Evolutionary conservation across 92 coral and sea anemone genomes (phyloP), one percentile per base, ranked within the genome.

Genomic region (Siderastrea radians): DNA sequence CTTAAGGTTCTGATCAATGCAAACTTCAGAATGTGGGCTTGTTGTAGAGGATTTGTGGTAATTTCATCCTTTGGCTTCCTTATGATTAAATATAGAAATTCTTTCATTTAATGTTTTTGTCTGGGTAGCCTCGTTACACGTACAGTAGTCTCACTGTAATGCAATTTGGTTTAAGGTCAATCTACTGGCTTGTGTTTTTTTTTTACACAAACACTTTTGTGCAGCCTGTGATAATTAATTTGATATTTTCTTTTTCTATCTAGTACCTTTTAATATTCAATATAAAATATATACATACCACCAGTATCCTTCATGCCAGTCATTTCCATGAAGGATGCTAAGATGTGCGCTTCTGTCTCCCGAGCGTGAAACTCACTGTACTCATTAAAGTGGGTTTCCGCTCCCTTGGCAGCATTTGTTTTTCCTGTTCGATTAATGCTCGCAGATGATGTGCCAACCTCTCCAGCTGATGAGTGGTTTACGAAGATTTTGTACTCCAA

Each of bases 311-410:
- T 72, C 88, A 91, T 82, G 16, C 58, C 81, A 14, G 78, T 70
- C 90, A 88, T 84, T 52, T 88, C 89, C 89, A 89, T 89, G 14
- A 89, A 89, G 46, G 93, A 83, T 59, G 93, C 79, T 47, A 81
- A 83, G 12, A 92, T 84, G 66, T 92, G 94, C 1, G 92, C 94
- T 49, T 87, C 92, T 59, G 73, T 50, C 75, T 92, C 94, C 5
- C 86, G 57, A 16, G 59, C 68, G 61, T 92, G 94, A 57, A 92
- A 92, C 38, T 92, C 92, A 55, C 81, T 87, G 65, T 92, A 87
- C 63, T 92, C 94, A 62, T 92, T 91, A 19, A 10, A 92, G 50
- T 87, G 81, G 59, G 74, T 82, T 52, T 87, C 82, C 0, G 66
- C 83, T 16, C 92, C 94, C 67, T 91, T 88, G 2, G 86, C 89